Evolutionary conservation across 2,888 invertebrate species (phyloP).

Genomic region (Taenaris catops): DNA sequence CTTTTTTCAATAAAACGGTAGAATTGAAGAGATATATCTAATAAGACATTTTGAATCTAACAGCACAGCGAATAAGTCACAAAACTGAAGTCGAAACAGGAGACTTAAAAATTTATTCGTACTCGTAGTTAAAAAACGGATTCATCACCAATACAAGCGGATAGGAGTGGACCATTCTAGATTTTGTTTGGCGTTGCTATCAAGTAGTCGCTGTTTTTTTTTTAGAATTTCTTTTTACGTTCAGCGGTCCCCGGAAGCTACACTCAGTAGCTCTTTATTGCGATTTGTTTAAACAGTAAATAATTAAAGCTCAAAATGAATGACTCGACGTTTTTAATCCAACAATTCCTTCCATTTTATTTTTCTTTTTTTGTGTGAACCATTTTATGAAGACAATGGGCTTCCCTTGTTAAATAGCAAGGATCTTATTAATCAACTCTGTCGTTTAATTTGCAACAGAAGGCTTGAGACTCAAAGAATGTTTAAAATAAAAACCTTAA

Average conservation of each 20-base stretch:
- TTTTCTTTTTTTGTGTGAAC: constrained; percentile 46
- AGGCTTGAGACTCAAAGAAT: constrained; percentile 27
- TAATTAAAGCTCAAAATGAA: constrained; percentile 71
- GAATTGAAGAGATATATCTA: neutral
- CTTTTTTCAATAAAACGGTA: constrained; percentile 13
- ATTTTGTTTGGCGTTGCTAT: constrained; percentile 53
- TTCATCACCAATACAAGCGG: constrained; percentile 38
- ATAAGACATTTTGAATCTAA: constrained; percentile 10
- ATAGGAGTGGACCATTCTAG: constrained; percentile 45
- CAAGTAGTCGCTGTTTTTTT: constrained; percentile 40
- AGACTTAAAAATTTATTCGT: constrained; percentile 7
- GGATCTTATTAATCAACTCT: constrained; percentile 64
- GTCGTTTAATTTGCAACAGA: constrained; percentile 55
- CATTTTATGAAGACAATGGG: constrained; percentile 63
- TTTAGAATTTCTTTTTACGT: constrained; percentile 43
- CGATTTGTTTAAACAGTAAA: constrained; percentile 73
- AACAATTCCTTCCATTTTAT: constrained; percentile 44
- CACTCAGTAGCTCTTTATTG: constrained; percentile 48
- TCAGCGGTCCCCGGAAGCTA: constrained; percentile 38
- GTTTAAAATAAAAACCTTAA: constrained; percentile 5
- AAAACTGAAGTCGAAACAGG: neutral
- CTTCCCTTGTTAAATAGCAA: constrained; percentile 62
- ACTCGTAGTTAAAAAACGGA: constrained; percentile 9
- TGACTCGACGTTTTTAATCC: constrained; percentile 63
- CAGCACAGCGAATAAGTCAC: constrained; percentile 2